Conservation (phyloP, 1,140 invertebrate genomes). For the Drosophila nigromelanica region DNA sequence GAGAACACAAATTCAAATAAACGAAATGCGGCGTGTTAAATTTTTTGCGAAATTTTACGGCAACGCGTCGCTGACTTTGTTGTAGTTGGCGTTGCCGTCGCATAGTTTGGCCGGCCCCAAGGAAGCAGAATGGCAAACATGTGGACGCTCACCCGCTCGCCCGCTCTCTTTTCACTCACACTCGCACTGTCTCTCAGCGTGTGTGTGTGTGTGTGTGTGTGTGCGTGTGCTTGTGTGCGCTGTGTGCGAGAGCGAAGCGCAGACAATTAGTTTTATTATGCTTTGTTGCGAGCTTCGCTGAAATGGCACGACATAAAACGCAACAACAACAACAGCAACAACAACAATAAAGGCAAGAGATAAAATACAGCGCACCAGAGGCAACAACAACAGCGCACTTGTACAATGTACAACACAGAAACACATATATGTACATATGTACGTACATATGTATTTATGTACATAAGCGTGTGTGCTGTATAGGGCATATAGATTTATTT, state of each 20-base stretch:
- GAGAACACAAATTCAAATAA: conserved; percentile 46
- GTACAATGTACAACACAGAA: conserved; percentile 32
- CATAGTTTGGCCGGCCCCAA: conserved; percentile 52
- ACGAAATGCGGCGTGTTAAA: conserved; percentile 67
- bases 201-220: conserved; percentile 15
- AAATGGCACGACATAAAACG: conserved; percentile 82
- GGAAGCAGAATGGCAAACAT: conserved; percentile 76
- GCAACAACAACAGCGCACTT: conserved; percentile 35
- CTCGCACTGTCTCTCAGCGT: conserved; percentile 22
- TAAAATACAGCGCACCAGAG: conserved; percentile 56
- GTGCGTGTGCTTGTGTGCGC: conserved; percentile 29
- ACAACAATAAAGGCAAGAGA: conserved; percentile 30
- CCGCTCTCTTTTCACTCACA: conserved; percentile 18
- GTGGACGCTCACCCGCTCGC: conserved; percentile 42
- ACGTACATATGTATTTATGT: background rate
- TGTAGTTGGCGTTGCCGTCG: conserved; percentile 41
- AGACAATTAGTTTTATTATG: conserved; percentile 83
- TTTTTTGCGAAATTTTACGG: conserved; percentile 47
- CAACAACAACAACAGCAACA: conserved; percentile 46
- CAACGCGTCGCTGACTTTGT: conserved; percentile 52
- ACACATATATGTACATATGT: conserved; percentile 5
- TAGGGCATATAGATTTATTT: conserved; percentile 20
- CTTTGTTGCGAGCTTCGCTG: conserved; percentile 82
- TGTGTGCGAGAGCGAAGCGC: conserved; percentile 78
- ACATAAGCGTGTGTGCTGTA: conserved; percentile 10